These are phyloP conservation scores for Lasioglossum morio DNA, from an alignment of 2,888 invertebrate genomes.

Conservation along the genomic window DNA sequence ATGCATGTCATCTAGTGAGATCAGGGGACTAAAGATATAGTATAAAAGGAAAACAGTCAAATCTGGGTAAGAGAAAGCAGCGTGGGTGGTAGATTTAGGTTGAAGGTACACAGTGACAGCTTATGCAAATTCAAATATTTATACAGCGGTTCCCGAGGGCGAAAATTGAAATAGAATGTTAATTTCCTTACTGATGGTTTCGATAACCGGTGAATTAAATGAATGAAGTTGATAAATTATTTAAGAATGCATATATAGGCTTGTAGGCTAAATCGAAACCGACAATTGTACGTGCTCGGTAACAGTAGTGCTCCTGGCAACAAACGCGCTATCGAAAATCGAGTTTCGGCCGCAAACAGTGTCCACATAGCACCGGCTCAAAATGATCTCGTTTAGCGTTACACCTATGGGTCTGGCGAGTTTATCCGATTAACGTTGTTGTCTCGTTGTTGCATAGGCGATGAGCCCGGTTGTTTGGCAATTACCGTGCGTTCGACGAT, in stretches of 20 bases:
- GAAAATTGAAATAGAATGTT: background rate
- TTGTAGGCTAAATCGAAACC: background rate
- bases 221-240: background rate
- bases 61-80: background rate
- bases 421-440: conserved; percentile 31
- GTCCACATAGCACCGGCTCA: background rate
- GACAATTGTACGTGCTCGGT: background rate
- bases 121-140: background rate
- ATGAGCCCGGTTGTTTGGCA: conserved; percentile 22
- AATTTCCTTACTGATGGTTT: background rate
- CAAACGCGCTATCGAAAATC: background rate
- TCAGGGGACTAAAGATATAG: background rate
- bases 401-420: conserved; percentile 1
- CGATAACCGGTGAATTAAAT: background rate
- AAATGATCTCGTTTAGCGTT: conserved; percentile 31
- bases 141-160: background rate
- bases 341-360: background rate
- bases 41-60: background rate
- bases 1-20: background rate
- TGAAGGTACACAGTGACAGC: background rate
- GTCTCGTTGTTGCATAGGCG: conserved; percentile 22
- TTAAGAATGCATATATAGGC: background rate
- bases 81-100: background rate
- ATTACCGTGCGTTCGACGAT: conserved; percentile 33
- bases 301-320: background rate